Evolutionary conservation across 2,113 vertebrate species (phyloP), one percentile per base, ranked within the genome.

Genomic region (Lucifuga dentata): DNA sequence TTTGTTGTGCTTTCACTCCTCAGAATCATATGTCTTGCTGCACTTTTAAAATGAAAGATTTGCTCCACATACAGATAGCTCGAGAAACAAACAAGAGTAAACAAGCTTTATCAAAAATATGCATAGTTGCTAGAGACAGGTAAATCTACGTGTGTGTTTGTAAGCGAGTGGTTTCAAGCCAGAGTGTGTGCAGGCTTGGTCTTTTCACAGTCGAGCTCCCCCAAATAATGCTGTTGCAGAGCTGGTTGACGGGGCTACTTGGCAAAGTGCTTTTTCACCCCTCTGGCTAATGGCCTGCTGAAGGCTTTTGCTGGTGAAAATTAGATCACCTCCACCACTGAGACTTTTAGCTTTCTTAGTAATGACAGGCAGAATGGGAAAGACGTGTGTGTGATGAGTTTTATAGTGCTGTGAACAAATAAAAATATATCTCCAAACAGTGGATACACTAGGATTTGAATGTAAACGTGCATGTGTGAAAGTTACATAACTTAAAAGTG

Each of bases 241-340:
- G 51, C 53, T 5, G 64, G 32, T 51, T 58, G 78, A 79, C 71
- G 71, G 29, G 58, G 65, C 53, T 69, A 43, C 66, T 82, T 78
- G 68, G 75, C 57, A 78, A 77, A 84, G 78, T 79, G 80, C 52
- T 75, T 76, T 78, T 84, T 76, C 16, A 73, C 63, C 58, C 51
- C 58, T 7, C 75, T 21, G 63, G 78, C 81, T 80, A 83, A 83
- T 75, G 80, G 77, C 62, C 75, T 67, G 69, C 58, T 69, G 49
- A 62, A 76, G 66, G 57, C 57, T 51, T 41, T 48, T 45, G 60
- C 71, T 69, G 72, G 64, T 81, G 57, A 76, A 68, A 77, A 81
- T 68, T 40, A 77, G 68, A 76, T 70, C 73, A 52, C 63, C 69
- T 58, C 49, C 4, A 71, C 39, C 2, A 8, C 21, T 3, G 20